Conservation (phyloP, 2,797 vertebrate genomes). For the Amphiprion clarkii region DNA sequence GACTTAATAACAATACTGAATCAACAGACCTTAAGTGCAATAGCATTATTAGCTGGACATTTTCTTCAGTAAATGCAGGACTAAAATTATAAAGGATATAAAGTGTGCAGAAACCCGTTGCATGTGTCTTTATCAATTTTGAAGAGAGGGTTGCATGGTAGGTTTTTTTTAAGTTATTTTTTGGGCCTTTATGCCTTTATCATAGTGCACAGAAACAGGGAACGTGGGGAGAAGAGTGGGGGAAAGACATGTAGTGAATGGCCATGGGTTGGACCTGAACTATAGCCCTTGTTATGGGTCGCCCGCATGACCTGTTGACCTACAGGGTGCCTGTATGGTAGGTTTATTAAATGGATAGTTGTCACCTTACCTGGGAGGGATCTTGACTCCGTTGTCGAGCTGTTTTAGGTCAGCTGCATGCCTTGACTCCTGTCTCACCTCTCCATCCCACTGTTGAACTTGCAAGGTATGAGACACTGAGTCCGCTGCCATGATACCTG, state of each 20-base stretch:
- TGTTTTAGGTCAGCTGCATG: constrained; percentile 94
- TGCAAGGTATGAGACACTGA: constrained; percentile 96
- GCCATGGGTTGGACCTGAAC: no score
- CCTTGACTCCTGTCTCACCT: constrained; percentile 95
- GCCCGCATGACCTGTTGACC: no score
- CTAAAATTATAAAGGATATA: background rate
- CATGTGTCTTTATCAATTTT: background rate
- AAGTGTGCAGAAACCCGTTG: background rate
- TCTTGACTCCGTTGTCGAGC: constrained; percentile 94
- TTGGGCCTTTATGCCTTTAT: no score
- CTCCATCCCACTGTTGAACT: constrained; percentile 98
- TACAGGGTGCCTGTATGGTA: background rate
- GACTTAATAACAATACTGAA: background rate
- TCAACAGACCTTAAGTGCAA: background rate
- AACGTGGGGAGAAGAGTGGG: no score
- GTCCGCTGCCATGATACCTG: constrained; percentile 94
- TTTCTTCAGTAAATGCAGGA: background rate
- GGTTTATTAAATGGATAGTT: background rate
- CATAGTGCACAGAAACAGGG: no score
- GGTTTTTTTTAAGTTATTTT: background rate
- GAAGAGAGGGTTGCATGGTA: background rate
- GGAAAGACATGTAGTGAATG: no score
- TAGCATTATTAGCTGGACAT: background rate
- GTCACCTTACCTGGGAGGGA: constrained; percentile 91
- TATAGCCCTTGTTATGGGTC: no score